Conservation (phyloP, 2,888 invertebrate species). For the Cinara cedri region DNA sequence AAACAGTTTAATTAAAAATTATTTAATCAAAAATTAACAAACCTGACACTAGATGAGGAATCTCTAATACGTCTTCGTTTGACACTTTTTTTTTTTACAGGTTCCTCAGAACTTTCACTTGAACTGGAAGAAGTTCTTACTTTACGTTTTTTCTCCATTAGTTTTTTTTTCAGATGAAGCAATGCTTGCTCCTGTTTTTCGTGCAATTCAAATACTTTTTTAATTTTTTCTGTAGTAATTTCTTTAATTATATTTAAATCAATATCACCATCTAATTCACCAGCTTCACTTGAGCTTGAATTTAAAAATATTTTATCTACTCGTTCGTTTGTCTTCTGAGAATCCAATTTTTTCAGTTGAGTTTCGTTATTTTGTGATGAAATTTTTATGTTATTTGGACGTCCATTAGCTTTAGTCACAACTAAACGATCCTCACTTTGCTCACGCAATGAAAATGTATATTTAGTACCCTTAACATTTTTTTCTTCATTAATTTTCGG, state of each 20-base stretch:
- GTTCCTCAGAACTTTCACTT: slow-evolving; percentile 42
- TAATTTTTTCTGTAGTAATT: slow-evolving; percentile 53
- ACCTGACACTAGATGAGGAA: slow-evolving; percentile 49
- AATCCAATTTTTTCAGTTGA: slow-evolving; percentile 65
- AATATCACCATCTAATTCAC: slow-evolving; percentile 45
- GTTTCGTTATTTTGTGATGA: slow-evolving; percentile 69
- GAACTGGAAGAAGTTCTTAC: slow-evolving; percentile 61
- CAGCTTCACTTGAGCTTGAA: slow-evolving; percentile 31
- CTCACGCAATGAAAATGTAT: slow-evolving; percentile 44
- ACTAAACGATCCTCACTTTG: slow-evolving; percentile 39
- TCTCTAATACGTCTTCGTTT: slow-evolving; percentile 33
- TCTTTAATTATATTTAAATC: slow-evolving; percentile 54
- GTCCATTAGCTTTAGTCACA: slow-evolving; percentile 25
- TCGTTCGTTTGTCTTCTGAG: slow-evolving; percentile 69
- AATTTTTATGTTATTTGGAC: slow-evolving; percentile 9
- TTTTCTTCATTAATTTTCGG: slow-evolving; percentile 43
- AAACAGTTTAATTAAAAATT: not conserved
- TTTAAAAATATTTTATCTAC: slow-evolving; percentile 66
- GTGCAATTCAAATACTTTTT: slow-evolving; percentile 53
- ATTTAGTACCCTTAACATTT: slow-evolving; percentile 42
- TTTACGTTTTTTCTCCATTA: slow-evolving; percentile 60
- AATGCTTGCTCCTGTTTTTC: slow-evolving; percentile 59
- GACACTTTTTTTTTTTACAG: slow-evolving; percentile 36
- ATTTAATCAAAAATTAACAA: not conserved
- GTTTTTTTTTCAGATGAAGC: slow-evolving; percentile 57